Evolutionary conservation across 2,113 vertebrate genomes (phyloP), one percentile per base, ranked within the genome.

Genomic region (Platysteira castanea): DNA sequence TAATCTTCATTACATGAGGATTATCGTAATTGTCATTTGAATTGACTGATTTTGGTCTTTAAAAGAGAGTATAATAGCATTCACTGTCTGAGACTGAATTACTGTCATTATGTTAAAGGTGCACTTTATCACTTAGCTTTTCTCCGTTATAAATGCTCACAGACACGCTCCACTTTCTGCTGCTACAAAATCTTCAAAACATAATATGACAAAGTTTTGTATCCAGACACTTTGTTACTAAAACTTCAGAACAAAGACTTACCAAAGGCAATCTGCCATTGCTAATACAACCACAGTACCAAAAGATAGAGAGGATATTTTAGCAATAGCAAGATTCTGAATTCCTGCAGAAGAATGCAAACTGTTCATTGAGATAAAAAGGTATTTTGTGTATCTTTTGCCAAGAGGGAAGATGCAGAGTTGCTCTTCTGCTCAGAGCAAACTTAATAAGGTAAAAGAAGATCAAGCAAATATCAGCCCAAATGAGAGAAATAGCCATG

Each of bases 21-120:
- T 95, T 77, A 91, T 93, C 92, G 94, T 94, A 97, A 96, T 95
- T 94, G 92, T 92, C 95, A 92, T 95, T 97, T 98, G 94, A 96
- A 88, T 95, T 95, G 96, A 96, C 80, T 96, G 91, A 96, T 93
- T 96, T 95, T 96, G 65, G 84, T 96, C 95, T 95, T 95, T 95
- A 92, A 95, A 96, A 91, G 93, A 78, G 42, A 64, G 52, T 89
- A 87, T 95, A 84, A 91, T 90, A 95, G 95, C 78, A 94, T 88
- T 95, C 94, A 64, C 89, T 90, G 80, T 95, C 97, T 91, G 93
- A 89, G 84, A 84, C 64, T 82, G 89, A 96, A 95, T 78, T 96
- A 94, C 96, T 92, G 93, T 97, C 94, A 83, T 95, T 95, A 94
- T 64, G 84, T 81, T 91, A 95, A 95, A 84, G 77, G 86, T 96